Conservation (phyloP, 2,113 vertebrate genomes). For the Aspidoscelis tigris region DNA sequence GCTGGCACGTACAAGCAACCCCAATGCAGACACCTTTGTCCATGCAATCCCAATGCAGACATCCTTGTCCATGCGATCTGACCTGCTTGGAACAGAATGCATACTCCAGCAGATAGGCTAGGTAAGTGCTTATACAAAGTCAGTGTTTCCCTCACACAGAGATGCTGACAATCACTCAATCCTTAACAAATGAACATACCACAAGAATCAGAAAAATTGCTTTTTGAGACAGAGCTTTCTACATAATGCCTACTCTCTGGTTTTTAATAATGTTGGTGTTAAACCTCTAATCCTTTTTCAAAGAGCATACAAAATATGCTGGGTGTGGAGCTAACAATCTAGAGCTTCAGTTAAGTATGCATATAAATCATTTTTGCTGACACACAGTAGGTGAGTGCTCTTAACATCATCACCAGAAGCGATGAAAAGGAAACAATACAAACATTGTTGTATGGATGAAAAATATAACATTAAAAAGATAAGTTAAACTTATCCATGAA, state of each 20-base stretch:
- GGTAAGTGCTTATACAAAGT: no score
- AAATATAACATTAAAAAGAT: no score
- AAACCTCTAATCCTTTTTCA: constrained; percentile 2
- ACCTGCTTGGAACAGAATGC: no score
- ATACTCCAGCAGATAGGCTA: no score
- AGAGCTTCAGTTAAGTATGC: neutral
- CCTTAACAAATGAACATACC: neutral
- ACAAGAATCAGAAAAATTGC: neutral
- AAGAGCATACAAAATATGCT: neutral
- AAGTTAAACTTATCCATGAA: neutral
- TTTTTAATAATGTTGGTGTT: neutral
- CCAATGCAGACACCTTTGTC: no score
- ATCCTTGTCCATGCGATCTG: no score
- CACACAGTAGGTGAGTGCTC: neutral
- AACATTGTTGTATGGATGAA: neutral
- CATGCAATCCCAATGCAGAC: no score
- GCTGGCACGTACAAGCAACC: no score
- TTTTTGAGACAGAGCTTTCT: neutral
- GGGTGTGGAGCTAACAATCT: neutral
- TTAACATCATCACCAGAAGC: neutral
- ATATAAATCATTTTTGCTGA: neutral
- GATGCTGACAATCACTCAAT: neutral
- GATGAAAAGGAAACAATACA: no score
- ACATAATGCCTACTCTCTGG: neutral
- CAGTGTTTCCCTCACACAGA: no score